Evolutionary conservation across 2,113 vertebrate genomes (phyloP), one percentile per base, ranked within the genome.

Genomic region (Myotis yumanensis): DNA sequence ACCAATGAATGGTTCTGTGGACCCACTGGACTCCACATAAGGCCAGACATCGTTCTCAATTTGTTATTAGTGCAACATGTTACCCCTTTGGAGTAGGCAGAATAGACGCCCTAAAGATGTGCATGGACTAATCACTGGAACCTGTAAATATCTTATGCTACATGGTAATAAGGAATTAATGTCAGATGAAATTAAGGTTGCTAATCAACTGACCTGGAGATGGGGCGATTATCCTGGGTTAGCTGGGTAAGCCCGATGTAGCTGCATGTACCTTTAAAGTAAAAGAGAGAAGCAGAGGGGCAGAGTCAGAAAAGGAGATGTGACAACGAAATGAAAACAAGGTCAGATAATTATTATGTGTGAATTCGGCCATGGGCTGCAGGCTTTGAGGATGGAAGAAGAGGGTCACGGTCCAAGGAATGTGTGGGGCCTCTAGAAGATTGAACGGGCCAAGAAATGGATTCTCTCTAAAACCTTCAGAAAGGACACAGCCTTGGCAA

Each of bases 401-500:
- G 18, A 35, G 6, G 16, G 6, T 32, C 12, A 43, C 4, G 0
- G 92, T 2, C 7, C 11, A 59, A 52, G 30, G 22, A 15, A 35
- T 7, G 11, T 17, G 1, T 0, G 0, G 23, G 25, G 4, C 23
- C 1, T 80, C 17, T 18, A 86, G 59, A 66, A 52, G 8, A 52
- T 11, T 11, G 11, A 12, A 37, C 69, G 15, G 2, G 6, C 17
- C 5, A 86, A 30, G 11, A 46, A 48, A 76, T 48, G 22, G 15
- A 51, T 82, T 66, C 0, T 54, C 18, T 10, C 22, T 32, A 46
- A 57, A 40, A 16, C 1, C 8, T 59, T 93, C 18, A 62, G 17
- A 84, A 75, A 91, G 32, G 5, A 12, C 3, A 57, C 3, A 71
- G 3, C 7, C 18, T 12, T 90, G 16, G 28, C 5, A 40, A 66